A percentile compares a stretch with the other conserved stretches of the same genome.
Evolutionary conservation across 2,113 vertebrate genomes (phyloP).

Genomic region (Clarias magur): DNA sequence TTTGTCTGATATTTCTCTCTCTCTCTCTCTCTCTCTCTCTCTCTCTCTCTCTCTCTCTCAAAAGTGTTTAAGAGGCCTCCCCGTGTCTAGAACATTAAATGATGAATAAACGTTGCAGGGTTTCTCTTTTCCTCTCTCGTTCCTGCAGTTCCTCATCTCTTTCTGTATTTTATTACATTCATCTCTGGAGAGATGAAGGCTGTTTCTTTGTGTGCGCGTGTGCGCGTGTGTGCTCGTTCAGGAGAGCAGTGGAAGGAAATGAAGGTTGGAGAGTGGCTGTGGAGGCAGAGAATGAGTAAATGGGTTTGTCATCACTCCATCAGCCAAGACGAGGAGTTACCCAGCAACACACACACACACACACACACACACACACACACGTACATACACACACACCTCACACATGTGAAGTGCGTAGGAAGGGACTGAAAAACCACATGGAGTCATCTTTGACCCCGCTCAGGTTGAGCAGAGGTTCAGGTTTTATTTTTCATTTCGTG

Average conservation of each 20-base stretch:
- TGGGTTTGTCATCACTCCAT: constrained; percentile 59
- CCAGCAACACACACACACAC: constrained; percentile 15
- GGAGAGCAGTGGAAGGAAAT: constrained; percentile 3
- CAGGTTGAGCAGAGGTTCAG: neutral
- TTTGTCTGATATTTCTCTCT: too few species aligned
- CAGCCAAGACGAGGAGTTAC: constrained; percentile 41
- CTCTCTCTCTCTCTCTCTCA: neutral
- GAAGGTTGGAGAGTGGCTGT: constrained; percentile 20
- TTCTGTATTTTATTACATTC: neutral
- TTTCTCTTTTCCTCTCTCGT: neutral
- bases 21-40: neutral
- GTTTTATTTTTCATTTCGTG: neutral
- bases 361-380: constrained; percentile 10
- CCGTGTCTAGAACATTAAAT: neutral
- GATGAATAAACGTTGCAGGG: neutral
- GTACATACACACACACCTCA: neutral
- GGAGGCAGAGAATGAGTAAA: constrained; percentile 52
- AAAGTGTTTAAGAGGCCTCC: neutral
- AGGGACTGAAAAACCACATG: neutral
- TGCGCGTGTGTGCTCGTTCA: neutral
- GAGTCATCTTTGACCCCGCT: neutral
- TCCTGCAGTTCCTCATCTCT: neutral
- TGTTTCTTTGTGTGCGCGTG: neutral
- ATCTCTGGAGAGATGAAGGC: neutral
- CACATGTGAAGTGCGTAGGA: neutral